phyloP scores from a whole-genome alignment of 2,113 vertebrate species.

The Noturus placidus region DNA sequence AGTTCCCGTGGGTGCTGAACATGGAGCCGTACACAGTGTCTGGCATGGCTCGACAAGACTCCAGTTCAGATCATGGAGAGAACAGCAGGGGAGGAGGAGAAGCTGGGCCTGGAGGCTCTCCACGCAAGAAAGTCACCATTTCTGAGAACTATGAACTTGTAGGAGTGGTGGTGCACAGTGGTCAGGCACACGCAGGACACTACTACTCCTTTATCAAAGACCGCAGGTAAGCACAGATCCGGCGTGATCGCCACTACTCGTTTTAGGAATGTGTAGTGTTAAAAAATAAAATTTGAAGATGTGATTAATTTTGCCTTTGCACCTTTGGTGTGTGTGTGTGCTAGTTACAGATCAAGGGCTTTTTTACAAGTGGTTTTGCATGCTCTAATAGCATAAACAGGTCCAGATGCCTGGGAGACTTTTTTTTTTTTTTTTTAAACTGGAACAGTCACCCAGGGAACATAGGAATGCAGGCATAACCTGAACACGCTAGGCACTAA shows the following conservation, averaged over 20 bases:
- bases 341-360: constrained; percentile 39
- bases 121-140: constrained; percentile 94
- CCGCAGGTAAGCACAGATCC: constrained; percentile 77
- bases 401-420: constrained; percentile 66
- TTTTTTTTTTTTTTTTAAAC: constrained; percentile 28
- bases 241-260: background rate
- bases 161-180: constrained; percentile 96
- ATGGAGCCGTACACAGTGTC: constrained; percentile 99
- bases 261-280: background rate
- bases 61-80: constrained; percentile 85
- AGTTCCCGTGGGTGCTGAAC: constrained; percentile 98
- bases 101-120: constrained; percentile 85
- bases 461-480: constrained; percentile 47
- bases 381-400: constrained; percentile 47
- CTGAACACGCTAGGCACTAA: constrained; percentile 23
- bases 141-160: constrained; percentile 98
- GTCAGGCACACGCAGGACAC: constrained; percentile 95
- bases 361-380: constrained; percentile 35
- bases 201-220: constrained; percentile 99
- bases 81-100: constrained; percentile 79
- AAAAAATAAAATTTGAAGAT: background rate
- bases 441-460: constrained; percentile 46
- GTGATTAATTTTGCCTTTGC: background rate
- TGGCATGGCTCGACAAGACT: constrained; percentile 97
- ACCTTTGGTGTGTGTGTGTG: constrained; percentile 1